phyloP scores from a whole-genome alignment of 2,888 invertebrate genomes.

The Phania funesta region DNA sequence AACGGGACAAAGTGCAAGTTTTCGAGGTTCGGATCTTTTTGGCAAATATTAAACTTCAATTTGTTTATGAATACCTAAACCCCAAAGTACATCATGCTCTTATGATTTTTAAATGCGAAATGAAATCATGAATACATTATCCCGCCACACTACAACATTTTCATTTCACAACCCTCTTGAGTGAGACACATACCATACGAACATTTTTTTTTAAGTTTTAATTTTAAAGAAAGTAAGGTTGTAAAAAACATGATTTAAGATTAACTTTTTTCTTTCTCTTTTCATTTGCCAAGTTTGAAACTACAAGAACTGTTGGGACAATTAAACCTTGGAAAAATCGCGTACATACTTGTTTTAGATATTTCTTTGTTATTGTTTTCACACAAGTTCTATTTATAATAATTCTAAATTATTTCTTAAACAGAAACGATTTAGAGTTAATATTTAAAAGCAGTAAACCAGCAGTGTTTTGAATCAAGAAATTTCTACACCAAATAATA shows the following conservation, averaged over 20 bases:
- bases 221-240: neutral
- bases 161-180: neutral
- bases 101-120: neutral
- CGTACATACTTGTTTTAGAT: slow-evolving; percentile 72
- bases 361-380: slow-evolving; percentile 72
- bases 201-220: neutral
- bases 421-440: slow-evolving; percentile 73
- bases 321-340: slow-evolving; percentile 70
- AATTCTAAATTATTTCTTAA: slow-evolving; percentile 71
- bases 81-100: slow-evolving; percentile 1
- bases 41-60: neutral
- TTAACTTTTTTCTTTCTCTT: slow-evolving; percentile 55
- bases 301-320: slow-evolving; percentile 67
- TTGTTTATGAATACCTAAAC: neutral
- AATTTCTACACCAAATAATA: neutral
- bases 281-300: slow-evolving; percentile 65
- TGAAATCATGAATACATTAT: slow-evolving; percentile 4
- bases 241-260: slow-evolving; percentile 25
- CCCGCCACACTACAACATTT: slow-evolving; percentile 10
- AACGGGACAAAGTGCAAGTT: too few species aligned
- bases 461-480: slow-evolving; percentile 69
- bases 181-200: too few species aligned
- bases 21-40: too few species aligned
- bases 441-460: slow-evolving; percentile 72
- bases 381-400: slow-evolving; percentile 71